Percentiles rank a stretch among this genome's conserved stretches.
Conservation (phyloP, 2,888 invertebrate genomes). For the Incurvaria masculella region DNA sequence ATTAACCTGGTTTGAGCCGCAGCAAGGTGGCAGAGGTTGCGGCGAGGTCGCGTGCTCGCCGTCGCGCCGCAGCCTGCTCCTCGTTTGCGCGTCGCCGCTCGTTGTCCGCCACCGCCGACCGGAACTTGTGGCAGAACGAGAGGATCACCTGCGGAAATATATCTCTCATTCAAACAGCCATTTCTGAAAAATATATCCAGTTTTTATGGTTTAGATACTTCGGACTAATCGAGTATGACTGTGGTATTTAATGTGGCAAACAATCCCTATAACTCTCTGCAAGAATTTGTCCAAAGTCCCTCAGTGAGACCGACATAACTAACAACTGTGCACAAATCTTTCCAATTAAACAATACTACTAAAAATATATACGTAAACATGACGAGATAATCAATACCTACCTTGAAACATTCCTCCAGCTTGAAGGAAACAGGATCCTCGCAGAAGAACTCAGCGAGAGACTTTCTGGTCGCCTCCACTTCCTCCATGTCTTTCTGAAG, state of each 20-base stretch:
- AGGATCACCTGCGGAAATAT: conserved; percentile 55
- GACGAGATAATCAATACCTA: too few species aligned
- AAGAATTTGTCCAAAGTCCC: too few species aligned
- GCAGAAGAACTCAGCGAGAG: conserved; percentile 90
- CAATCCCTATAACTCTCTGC: too few species aligned
- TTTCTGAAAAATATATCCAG: not conserved
- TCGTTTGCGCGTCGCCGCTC: conserved; percentile 78
- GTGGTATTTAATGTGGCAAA: too few species aligned
- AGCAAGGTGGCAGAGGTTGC: conserved; percentile 26
- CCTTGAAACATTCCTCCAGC: conserved; percentile 90
- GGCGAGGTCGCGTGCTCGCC: conserved; percentile 66
- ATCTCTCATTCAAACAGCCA: not conserved
- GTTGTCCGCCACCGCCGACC: conserved; percentile 81
- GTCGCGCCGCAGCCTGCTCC: conserved; percentile 77
- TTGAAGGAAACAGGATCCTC: conserved; percentile 88
- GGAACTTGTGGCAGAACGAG: conserved; percentile 84
- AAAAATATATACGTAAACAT: too few species aligned
- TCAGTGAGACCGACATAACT: too few species aligned
- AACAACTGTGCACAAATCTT: too few species aligned
- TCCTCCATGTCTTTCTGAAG: conserved; percentile 78
- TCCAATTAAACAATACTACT: too few species aligned
- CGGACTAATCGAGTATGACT: too few species aligned
- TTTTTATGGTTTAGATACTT: not conserved
- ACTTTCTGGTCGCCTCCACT: conserved; percentile 74
- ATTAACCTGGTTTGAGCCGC: conserved; percentile 28